Evolutionary conservation across 30 jellyfish, hydroid and myxozoan species (phyloP).

Genomic region (Cassiopea andromeda): DNA sequence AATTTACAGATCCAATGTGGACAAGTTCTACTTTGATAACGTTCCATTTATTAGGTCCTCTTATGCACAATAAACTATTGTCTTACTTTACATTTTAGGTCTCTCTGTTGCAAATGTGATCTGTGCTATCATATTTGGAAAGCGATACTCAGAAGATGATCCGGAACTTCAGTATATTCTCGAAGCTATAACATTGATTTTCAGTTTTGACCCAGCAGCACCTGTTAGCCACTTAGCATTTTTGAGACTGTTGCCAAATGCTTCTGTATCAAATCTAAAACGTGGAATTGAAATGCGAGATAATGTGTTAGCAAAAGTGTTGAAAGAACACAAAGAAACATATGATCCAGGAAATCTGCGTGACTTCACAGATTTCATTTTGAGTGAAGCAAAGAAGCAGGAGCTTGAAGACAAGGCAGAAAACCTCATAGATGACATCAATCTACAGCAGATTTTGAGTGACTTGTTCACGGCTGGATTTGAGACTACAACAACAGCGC

Average conservation of each 20-base stretch:
- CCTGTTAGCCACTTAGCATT: constrained; percentile 45
- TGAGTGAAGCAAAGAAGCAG: constrained; percentile 21
- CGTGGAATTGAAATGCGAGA: constrained; percentile 53
- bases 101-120: constrained; percentile 54
- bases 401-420: neutral
- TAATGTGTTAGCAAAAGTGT: constrained; percentile 6
- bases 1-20: too few relatives aligned
- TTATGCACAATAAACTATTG: too few relatives aligned
- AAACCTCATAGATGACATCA: constrained; percentile 31
- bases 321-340: constrained; percentile 53
- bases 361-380: constrained; percentile 4
- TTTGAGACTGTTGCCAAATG: constrained; percentile 72
- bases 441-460: constrained; percentile 39
- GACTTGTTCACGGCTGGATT: constrained; percentile 71
- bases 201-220: neutral
- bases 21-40: too few relatives aligned
- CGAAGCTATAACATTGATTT: neutral
- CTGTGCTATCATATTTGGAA: constrained; percentile 65
- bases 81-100: neutral
- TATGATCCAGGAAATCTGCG: constrained; percentile 52
- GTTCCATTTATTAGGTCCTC: too few relatives aligned
- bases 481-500: constrained; percentile 69
- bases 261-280: constrained; percentile 30
- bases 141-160: constrained; percentile 8
- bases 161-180: constrained; percentile 41